These are phyloP conservation scores for Dicyrtomina minuta DNA, from an alignment of 2,888 invertebrate species.

Conservation along the genomic window DNA sequence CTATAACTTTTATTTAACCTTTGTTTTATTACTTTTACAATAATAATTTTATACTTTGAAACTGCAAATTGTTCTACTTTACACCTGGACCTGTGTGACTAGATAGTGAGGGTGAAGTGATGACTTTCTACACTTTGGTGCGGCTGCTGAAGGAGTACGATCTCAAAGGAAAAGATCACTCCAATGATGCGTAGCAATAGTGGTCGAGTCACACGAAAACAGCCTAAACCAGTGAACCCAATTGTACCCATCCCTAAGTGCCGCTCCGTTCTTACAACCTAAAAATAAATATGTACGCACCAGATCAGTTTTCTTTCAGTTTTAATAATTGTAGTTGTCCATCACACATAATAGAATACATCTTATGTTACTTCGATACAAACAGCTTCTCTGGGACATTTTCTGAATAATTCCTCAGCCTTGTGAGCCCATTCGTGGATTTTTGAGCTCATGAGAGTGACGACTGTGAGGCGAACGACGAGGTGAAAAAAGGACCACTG, in stretches of 20 bases:
- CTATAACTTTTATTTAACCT: too few species aligned
- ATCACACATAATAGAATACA: too few species aligned
- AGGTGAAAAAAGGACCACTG: constrained; percentile 11
- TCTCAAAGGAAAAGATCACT: neutral
- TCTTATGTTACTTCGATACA: neutral
- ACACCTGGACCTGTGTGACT: too few species aligned
- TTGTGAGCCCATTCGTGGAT: constrained; percentile 21
- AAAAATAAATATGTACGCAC: neutral
- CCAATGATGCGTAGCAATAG: neutral
- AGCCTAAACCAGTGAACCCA: neutral
- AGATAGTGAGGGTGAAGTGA: too few species aligned
- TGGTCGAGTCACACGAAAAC: neutral
- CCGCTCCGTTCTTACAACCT: neutral
- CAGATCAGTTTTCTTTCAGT: neutral
- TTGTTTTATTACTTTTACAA: too few species aligned
- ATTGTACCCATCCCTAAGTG: neutral
- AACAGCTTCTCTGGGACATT: neutral
- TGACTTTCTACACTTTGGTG: too few species aligned
- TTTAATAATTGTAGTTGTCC: too few species aligned
- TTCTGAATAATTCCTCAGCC: neutral
- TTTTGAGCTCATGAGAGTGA: neutral
- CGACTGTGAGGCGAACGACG: neutral
- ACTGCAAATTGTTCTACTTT: too few species aligned
- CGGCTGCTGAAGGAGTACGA: neutral
- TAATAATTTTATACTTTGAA: too few species aligned